Evolutionary conservation across 2,888 invertebrate species (phyloP), one percentile per base, ranked within the genome.

Genomic region (Chymomyza procnemis): DNA sequence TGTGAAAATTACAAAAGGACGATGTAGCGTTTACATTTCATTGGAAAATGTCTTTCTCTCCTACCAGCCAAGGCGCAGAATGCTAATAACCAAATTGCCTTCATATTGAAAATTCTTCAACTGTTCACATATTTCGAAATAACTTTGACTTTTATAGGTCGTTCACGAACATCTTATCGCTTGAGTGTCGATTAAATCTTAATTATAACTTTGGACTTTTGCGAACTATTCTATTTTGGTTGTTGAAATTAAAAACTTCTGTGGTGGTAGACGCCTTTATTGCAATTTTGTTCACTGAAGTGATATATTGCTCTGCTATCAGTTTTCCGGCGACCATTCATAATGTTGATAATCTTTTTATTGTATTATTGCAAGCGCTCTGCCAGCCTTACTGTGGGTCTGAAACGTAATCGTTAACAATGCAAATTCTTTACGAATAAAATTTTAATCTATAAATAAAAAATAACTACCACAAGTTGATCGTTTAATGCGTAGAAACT

Each of bases 11-110:
- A n/a, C 6, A 34, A n/a, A 3, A 59, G 14, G 19, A 50, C 8
- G 3, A n/a, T 18, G 1, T 50, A 6, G 6, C 9, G n/a, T n/a
- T n/a, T n/a, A n/a, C n/a, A n/a, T n/a, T n/a, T n/a, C n/a, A 50
- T 18, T 50, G 34, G 2, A 50, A 50, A 50, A 18, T 5, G 3
- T 50, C 14, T 16, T 6, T n/a, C 2, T 18, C 2, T 19, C 41
- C 50, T 54, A 18, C 72, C 79, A 12, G 72, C 65, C 14, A 78
- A 56, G 4, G 79, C 76, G 47, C 56, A 65, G 54, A 79, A 71
- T 55, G 72, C 76, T 55, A 78, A 69, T 47, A 77, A 54, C 63
- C 61, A 66, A 67, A 79, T 46, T 61, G 71, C 70, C 61, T 79
- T 79, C 76, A 78, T 78, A 22, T 57, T 74, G 52, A 14, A 34